These are phyloP conservation scores for Ophioderma brevispina DNA, from an alignment of 35 echinoderm and acorn worm genomes.

Conservation along the genomic window DNA sequence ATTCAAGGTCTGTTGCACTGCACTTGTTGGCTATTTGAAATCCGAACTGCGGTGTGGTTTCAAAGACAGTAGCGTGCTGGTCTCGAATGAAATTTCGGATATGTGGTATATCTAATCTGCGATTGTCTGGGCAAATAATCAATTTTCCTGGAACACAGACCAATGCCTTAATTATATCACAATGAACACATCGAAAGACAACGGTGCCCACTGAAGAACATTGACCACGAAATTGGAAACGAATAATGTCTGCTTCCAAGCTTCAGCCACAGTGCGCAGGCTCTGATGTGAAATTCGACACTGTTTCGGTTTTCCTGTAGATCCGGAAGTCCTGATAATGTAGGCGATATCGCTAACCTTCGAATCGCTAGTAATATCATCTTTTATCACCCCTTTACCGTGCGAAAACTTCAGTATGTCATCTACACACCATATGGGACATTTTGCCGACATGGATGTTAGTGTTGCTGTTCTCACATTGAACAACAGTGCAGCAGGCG, in stretches of 20 bases:
- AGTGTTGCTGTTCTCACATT: neutral
- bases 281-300: neutral
- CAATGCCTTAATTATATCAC: neutral
- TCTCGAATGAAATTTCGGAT: neutral
- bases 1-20: neutral
- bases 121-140: constrained; percentile 11
- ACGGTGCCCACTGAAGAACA: neutral
- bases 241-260: neutral
- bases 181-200: neutral
- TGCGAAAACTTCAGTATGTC: neutral
- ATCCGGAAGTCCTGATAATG: neutral
- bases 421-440: neutral
- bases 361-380: neutral
- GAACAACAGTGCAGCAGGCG: neutral
- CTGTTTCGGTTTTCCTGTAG: neutral
- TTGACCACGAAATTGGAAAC: neutral
- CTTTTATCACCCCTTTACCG: neutral
- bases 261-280: constrained; percentile 1
- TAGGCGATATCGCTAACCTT: neutral
- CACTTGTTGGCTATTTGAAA: neutral
- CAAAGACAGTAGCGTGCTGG: neutral
- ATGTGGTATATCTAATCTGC: neutral
- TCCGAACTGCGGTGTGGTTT: constrained; percentile 21
- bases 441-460: neutral
- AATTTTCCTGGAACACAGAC: neutral